Conservation (phyloP, 2,797 vertebrate genomes). For the Sebastes kiyomatsui region DNA sequence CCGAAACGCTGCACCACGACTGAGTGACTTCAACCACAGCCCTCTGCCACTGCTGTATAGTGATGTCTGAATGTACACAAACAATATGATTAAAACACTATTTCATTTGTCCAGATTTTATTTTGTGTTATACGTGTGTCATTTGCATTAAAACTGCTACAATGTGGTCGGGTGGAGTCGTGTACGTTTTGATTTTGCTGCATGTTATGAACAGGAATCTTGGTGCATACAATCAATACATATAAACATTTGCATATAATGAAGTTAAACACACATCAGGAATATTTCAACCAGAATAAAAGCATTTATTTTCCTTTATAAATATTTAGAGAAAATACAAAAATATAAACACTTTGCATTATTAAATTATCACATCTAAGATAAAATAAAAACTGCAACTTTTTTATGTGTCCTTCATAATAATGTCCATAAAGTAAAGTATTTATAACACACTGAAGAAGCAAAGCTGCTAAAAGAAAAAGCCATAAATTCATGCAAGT, state of each 20-base stretch:
- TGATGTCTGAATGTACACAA: conserved; percentile 78
- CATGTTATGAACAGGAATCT: not conserved
- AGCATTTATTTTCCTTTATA: not conserved
- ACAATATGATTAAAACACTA: conserved; percentile 61
- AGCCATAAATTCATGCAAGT: not conserved
- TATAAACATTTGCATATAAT: not conserved
- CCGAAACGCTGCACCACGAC: conserved; percentile 39
- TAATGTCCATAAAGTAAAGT: not conserved
- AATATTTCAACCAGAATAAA: not conserved
- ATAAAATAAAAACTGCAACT: not conserved
- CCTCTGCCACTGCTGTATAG: conserved; percentile 62
- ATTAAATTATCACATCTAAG: not conserved
- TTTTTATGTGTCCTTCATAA: not conserved
- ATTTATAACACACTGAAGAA: not conserved
- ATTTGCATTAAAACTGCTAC: conserved; percentile 80
- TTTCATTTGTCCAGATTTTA: conserved; percentile 63
- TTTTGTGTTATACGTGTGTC: conserved; percentile 69
- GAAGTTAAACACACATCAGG: not conserved
- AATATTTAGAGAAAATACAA: not conserved
- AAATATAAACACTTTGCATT: too few species aligned
- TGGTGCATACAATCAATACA: not conserved
- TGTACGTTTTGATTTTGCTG: conserved; percentile 49
- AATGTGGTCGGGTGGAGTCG: conserved; percentile 45
- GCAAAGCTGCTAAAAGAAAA: not conserved
- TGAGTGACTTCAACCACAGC: conserved; percentile 30